A percentile compares a stretch with the other conserved stretches of the same genome.
phyloP scores from a whole-genome alignment of 2,888 invertebrate genomes.

The Crossocerus cetratus region DNA sequence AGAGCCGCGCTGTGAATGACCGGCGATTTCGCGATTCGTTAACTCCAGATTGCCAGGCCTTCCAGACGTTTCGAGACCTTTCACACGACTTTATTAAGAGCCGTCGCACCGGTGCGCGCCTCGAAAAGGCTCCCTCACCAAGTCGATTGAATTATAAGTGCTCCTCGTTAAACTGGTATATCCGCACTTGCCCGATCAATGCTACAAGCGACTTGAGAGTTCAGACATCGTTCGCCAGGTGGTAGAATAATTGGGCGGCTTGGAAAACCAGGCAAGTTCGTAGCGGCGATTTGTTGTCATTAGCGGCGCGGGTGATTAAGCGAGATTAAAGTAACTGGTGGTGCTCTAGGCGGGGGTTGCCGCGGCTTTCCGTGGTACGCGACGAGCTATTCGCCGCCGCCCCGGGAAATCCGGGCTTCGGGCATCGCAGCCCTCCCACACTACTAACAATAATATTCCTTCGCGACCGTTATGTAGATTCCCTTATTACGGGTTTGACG shows the following conservation, averaged over 20 bases:
- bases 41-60: not conserved
- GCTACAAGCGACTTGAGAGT: too few species aligned
- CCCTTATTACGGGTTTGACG: slow-evolving; percentile 56
- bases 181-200: too few species aligned
- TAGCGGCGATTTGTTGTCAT: slow-evolving; percentile 64
- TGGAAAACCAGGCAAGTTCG: slow-evolving; percentile 42
- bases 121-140: too few species aligned
- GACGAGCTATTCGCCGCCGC: not conserved
- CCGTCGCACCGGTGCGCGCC: not conserved
- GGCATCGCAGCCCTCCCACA: slow-evolving; percentile 27
- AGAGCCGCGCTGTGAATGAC: too few species aligned
- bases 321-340: slow-evolving; percentile 55
- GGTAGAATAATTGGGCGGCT: too few species aligned
- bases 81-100: not conserved
- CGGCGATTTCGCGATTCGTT: too few species aligned
- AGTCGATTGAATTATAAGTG: too few species aligned
- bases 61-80: not conserved
- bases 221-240: too few species aligned
- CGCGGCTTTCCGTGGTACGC: slow-evolving; percentile 25
- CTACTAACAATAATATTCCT: slow-evolving; percentile 63
- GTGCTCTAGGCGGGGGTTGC: slow-evolving; percentile 11
- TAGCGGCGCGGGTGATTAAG: slow-evolving; percentile 62
- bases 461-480: slow-evolving; percentile 60
- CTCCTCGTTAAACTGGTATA: too few species aligned
- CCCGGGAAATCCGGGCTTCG: slow-evolving; percentile 52